Evolutionary conservation across 2,797 vertebrate genomes (phyloP), one percentile per base, ranked within the genome.

Genomic region (Sarcophilus harrisii): DNA sequence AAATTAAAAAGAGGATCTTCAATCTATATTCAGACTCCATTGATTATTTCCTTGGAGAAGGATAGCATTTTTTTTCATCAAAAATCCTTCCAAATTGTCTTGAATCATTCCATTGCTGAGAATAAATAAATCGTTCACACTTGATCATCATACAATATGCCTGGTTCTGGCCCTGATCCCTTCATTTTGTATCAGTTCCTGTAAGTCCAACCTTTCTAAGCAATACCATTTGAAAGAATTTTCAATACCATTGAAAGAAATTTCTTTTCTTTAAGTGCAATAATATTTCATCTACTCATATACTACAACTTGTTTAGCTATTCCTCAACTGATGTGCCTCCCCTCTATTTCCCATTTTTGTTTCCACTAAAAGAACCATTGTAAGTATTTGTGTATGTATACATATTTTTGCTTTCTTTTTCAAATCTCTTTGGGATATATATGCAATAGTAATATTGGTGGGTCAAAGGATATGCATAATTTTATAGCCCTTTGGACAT

Each of bases 401-500:
- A 57, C 12, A 16, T 57, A 13, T 3, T 57, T 57, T 57, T 57
- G 9, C 57, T 13, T 13, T 57, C 14, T 66, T 5, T 14, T 62
- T 62, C 32, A 32, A 30, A 62, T 32, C 13, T 66, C 14, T 66
- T 66, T 66, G 13, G 13, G 13, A 66, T 66, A 66, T n/a, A n/a
- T 30, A 5, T 1, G 12, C n/a, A 6, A 13, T 66, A 16, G 4
- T 66, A 13, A 9, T 32, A 66, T 32, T 66, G 32, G 13, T 32
- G 30, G 4, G 60, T n/a, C 30, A 66, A 66, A n/a, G 13, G 13
- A 4, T 32, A 2, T 16, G 0, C 0, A 6, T 16, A 29, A n/a
- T 32, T 66, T 66, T 66, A 14, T 62, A n/a, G 32, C 4, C 60
- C 30, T 66, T 66, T 66, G 32, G 12, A 30, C 14, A 62, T n/a